phyloP scores from a whole-genome alignment of 2,888 invertebrate species.

The Diabrotica balteata region DNA sequence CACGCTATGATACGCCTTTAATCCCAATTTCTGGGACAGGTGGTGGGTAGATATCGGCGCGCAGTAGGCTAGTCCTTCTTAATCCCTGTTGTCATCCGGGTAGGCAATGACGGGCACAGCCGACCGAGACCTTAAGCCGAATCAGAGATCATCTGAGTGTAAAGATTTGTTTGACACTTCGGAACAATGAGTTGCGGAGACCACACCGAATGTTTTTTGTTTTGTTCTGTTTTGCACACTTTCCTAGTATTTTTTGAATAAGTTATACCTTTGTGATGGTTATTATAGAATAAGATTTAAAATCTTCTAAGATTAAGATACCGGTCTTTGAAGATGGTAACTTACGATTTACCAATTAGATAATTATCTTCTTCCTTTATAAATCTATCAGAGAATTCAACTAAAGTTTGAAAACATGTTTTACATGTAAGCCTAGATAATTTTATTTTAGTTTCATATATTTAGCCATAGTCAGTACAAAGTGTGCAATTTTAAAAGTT shows the following conservation, averaged over 20 bases:
- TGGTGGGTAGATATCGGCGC: constrained; percentile 39
- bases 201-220: constrained; percentile 35
- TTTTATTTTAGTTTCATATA: no score
- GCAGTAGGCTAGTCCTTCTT: constrained; percentile 38
- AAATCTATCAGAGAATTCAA: no score
- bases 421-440: no score
- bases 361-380: no score
- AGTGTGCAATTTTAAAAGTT: no score
- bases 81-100: constrained; percentile 41
- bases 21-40: constrained; percentile 45
- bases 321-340: no score
- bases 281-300: no score
- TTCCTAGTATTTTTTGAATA: constrained; percentile 14
- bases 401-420: no score
- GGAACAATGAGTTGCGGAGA: constrained; percentile 43
- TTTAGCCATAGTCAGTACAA: no score
- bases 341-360: no score
- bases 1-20: constrained; percentile 40
- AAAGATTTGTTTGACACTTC: constrained; percentile 52
- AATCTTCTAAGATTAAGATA: no score
- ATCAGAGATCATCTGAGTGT: constrained; percentile 45
- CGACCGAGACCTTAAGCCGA: constrained; percentile 35
- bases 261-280: no score
- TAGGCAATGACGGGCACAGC: constrained; percentile 39
- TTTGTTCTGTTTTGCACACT: constrained; percentile 26